Evolutionary conservation across 2,113 vertebrate species (phyloP).

Genomic region (Benitochromis conjunctus): DNA sequence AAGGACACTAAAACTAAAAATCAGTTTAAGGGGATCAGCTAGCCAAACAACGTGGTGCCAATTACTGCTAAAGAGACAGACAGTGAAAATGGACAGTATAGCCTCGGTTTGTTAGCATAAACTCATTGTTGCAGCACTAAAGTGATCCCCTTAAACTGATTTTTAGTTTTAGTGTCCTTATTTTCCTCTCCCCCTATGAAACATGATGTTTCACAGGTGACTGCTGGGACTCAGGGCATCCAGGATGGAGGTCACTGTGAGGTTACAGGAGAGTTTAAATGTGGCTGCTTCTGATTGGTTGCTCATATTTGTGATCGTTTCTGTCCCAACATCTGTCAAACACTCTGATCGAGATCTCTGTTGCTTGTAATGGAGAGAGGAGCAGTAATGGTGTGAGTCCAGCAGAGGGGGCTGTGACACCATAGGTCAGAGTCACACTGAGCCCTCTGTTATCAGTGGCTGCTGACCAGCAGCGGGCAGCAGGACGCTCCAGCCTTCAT

Average conservation of each 20-base stretch:
- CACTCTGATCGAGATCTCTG: not conserved
- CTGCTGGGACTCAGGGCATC: not conserved
- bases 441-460: not conserved
- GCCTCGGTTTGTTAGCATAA: too few relatives aligned
- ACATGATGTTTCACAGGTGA: too few relatives aligned
- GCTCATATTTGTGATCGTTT: too few relatives aligned
- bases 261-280: not conserved
- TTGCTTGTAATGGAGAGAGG: not conserved
- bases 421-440: not conserved
- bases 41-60: too few relatives aligned
- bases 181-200: too few relatives aligned
- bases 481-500: not conserved
- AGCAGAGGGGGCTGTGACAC: conserved; percentile 1
- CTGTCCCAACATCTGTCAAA: not conserved
- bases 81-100: too few relatives aligned
- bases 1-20: too few relatives aligned
- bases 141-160: too few relatives aligned
- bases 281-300: not conserved
- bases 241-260: not conserved
- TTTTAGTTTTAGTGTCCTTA: too few relatives aligned
- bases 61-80: too few relatives aligned
- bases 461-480: not conserved
- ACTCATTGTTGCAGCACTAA: too few relatives aligned
- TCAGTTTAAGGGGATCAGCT: too few relatives aligned
- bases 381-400: not conserved